phyloP scores from a whole-genome alignment of 2,797 vertebrate genomes.

The Mus caroli region DNA sequence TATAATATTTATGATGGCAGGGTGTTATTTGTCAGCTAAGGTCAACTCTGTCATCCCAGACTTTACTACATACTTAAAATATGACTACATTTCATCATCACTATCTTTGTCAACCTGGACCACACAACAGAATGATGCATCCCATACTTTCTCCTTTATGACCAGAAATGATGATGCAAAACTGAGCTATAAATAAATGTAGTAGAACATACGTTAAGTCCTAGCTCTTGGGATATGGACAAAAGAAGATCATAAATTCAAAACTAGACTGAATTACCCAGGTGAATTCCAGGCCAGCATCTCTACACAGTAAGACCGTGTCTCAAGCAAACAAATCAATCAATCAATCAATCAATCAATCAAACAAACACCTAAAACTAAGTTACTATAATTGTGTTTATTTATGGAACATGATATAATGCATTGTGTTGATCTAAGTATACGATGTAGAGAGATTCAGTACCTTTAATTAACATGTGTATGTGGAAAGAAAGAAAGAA shows the following conservation, averaged over 20 bases:
- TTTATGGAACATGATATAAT: not conserved
- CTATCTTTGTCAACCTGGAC: not conserved
- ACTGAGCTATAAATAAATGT: not conserved
- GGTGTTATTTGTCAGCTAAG: not conserved
- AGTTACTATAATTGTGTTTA: not conserved
- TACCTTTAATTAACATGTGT: not conserved
- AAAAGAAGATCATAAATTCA: not conserved
- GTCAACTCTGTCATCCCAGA: not conserved
- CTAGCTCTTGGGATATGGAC: not conserved
- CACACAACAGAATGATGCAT: not conserved
- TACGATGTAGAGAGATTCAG: not conserved
- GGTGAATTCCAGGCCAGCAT: not conserved
- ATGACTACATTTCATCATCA: not conserved
- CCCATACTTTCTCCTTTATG: not conserved
- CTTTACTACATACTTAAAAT: constrained; percentile 17
- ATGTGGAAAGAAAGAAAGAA: not conserved
- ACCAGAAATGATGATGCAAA: not conserved
- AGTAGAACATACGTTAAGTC: not conserved
- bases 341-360: no score
- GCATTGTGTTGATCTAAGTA: not conserved
- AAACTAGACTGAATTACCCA: not conserved
- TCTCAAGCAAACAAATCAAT: not conserved
- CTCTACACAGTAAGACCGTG: not conserved
- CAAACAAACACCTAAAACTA: not conserved
- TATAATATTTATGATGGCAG: not conserved